These are phyloP conservation scores for Camponotus vicinus DNA, from an alignment of 1,140 invertebrate species.

Conservation along the genomic window DNA sequence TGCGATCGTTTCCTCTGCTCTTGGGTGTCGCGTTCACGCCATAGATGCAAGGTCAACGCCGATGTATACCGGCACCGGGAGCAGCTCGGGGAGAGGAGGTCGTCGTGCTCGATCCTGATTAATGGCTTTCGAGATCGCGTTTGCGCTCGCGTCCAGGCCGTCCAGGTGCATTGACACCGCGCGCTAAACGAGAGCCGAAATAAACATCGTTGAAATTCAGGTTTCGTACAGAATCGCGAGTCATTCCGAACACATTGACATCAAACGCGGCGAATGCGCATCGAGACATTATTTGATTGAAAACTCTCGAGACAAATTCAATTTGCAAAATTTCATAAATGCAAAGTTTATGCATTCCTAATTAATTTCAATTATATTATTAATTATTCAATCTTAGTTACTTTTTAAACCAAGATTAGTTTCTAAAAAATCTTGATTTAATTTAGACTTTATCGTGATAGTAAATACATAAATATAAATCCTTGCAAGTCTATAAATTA, in stretches of 20 bases:
- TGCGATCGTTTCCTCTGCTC: constrained; percentile 42
- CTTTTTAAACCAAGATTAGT: background rate
- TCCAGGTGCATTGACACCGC: constrained; percentile 56
- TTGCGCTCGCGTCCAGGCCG: constrained; percentile 2
- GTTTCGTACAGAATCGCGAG: too few relatives aligned
- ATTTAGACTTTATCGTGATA: background rate
- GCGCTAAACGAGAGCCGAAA: background rate
- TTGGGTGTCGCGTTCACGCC: constrained; percentile 57
- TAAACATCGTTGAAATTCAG: constrained; percentile 3
- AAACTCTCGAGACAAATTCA: too few relatives aligned
- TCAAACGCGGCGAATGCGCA: background rate
- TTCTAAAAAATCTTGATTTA: background rate
- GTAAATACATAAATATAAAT: background rate
- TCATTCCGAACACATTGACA: background rate
- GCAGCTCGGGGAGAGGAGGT: constrained; percentile 55
- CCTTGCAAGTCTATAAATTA: background rate
- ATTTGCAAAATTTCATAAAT: too few relatives aligned
- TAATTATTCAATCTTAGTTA: too few relatives aligned
- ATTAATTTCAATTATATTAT: too few relatives aligned
- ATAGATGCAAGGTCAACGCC: constrained; percentile 71
- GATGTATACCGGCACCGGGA: constrained; percentile 61
- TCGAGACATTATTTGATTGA: too few relatives aligned
- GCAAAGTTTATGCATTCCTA: too few relatives aligned
- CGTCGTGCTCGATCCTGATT: constrained; percentile 78
- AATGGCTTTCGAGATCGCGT: constrained; percentile 73